Evolutionary conservation across 2,113 vertebrate species (phyloP).

Genomic region (Calidris pugnax): DNA sequence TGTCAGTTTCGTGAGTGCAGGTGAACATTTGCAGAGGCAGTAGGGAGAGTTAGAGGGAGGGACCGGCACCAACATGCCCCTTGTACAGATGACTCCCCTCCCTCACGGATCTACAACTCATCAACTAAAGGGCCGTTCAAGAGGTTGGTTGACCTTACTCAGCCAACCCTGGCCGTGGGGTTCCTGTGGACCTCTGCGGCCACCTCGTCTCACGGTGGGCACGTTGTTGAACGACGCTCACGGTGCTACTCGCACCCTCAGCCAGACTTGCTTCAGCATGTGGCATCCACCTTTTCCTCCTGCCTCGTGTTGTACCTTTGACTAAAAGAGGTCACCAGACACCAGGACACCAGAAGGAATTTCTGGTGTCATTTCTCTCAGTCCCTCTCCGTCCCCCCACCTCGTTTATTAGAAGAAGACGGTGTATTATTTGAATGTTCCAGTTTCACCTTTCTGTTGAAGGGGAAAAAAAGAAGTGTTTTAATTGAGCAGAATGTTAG

Average conservation of each 20-base stretch:
- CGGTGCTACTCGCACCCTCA: constrained; percentile 23
- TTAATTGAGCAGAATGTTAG: constrained; percentile 54
- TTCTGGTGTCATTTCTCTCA: constrained; percentile 18
- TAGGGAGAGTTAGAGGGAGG: not conserved
- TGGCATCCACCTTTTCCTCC: constrained; percentile 60
- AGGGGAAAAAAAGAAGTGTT: constrained; percentile 42
- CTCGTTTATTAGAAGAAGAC: constrained; percentile 31
- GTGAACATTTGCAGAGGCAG: constrained; percentile 23
- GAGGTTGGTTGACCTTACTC: not conserved
- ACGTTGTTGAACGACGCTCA: constrained; percentile 37
- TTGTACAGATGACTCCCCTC: not conserved
- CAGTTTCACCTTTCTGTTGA: constrained; percentile 50
- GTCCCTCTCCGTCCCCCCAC: constrained; percentile 65
- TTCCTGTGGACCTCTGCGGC: not conserved
- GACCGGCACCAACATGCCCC: not conserved
- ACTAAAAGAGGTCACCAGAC: no score
- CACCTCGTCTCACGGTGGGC: not conserved
- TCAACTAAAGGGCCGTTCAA: not conserved
- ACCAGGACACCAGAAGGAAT: constrained; percentile 61
- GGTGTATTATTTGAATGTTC: constrained; percentile 32
- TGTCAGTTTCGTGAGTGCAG: constrained; percentile 38
- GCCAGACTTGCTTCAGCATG: constrained; percentile 60
- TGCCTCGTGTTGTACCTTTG: constrained; percentile 57
- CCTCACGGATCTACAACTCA: not conserved
- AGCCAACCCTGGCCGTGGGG: not conserved